phyloP scores from a whole-genome alignment of 1,140 invertebrate species.

The Magallana gigas region DNA sequence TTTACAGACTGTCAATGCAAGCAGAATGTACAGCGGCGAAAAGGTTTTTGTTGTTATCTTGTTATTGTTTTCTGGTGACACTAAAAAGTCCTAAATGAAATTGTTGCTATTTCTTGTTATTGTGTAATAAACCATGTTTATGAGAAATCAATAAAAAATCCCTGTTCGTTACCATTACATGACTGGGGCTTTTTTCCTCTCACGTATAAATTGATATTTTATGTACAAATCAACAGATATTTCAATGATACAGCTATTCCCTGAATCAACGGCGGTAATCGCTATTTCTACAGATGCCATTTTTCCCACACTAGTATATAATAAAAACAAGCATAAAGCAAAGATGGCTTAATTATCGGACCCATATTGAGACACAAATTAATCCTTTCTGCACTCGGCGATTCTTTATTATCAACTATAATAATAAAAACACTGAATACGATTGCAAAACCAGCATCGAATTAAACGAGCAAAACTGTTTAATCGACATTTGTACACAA shows the following conservation, averaged over 20 bases:
- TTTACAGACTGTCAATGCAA: too few species aligned
- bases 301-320: too few species aligned
- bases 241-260: background rate
- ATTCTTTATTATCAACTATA: too few species aligned
- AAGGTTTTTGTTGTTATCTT: background rate
- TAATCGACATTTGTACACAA: too few species aligned
- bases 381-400: too few species aligned
- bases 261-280: background rate
- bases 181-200: background rate
- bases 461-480: too few species aligned
- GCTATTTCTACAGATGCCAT: background rate
- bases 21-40: too few species aligned
- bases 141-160: conserved; percentile 25
- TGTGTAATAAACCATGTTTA: conserved; percentile 30
- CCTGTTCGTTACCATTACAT: background rate
- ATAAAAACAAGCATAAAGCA: too few species aligned
- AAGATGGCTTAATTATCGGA: too few species aligned
- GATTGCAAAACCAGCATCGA: too few species aligned
- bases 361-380: too few species aligned
- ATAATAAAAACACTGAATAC: too few species aligned
- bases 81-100: background rate
- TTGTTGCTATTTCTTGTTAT: conserved; percentile 21
- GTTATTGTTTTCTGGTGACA: conserved; percentile 11
- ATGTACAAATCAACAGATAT: background rate
- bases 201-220: conserved; percentile 15